These are phyloP conservation scores for Tetragnatha versicolor DNA, from an alignment of 1,140 invertebrate species.

Conservation along the genomic window DNA sequence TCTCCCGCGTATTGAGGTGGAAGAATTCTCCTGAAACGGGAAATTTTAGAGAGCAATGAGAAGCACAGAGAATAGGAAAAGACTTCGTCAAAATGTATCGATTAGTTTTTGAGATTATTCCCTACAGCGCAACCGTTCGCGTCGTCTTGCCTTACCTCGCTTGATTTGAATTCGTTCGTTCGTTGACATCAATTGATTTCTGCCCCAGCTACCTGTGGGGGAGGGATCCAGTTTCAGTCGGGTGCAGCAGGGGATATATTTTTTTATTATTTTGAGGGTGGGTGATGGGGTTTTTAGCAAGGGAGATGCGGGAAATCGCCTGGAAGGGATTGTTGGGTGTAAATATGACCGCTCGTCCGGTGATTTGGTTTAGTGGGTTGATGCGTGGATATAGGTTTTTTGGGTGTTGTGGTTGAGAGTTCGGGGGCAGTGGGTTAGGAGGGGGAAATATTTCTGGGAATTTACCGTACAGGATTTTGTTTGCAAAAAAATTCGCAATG, in stretches of 20 bases:
- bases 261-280: neutral
- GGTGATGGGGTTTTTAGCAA: too few relatives aligned
- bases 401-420: too few relatives aligned
- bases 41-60: conserved; percentile 8
- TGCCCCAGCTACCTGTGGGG: conserved; percentile 17
- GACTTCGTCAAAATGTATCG: conserved; percentile 50
- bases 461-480: too few relatives aligned
- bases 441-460: too few relatives aligned
- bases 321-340: too few relatives aligned
- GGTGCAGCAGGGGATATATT: neutral
- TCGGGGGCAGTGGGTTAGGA: too few relatives aligned
- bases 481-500: too few relatives aligned
- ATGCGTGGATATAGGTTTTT: too few relatives aligned
- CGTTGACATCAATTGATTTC: conserved; percentile 47
- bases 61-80: neutral
- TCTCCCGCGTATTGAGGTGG: neutral
- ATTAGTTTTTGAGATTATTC: conserved; percentile 47
- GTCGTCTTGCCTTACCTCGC: neutral
- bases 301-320: too few relatives aligned
- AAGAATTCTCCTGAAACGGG: conserved; percentile 25
- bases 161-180: conserved; percentile 23
- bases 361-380: too few relatives aligned
- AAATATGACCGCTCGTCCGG: too few relatives aligned
- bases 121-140: conserved; percentile 22
- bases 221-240: neutral